Base-by-base conservation (phyloP, 1,140 invertebrate species). In the Drosophila ironensis region DNA sequence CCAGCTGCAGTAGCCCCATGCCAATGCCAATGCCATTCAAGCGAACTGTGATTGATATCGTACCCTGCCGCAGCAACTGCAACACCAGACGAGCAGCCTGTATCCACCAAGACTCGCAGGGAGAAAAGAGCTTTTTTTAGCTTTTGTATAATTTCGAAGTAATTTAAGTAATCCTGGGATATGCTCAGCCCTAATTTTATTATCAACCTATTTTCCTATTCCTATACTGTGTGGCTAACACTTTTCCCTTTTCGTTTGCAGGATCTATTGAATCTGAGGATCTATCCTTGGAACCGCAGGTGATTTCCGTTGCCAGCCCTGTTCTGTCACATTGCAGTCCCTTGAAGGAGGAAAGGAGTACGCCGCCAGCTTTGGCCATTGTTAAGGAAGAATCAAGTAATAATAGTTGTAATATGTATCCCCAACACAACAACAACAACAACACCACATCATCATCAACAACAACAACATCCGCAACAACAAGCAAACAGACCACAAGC, bases 241-340 rank as follows among this genome's bases (percentile, higher is more conserved):
- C 0, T 17, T 8, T 6, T 47, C 0, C n/a, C 9, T 40, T 7
- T 12, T 12, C 3, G 0, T 28, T 48, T 81, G 92, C 93, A 96
- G 95, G 95, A 91, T 93, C 93, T 57, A 92, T 96, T 90, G 93
- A 95, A 72, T 93, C 94, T 30, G 94, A 95, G 86, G 95, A 96
- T 86, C 90, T 96, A 17, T 94, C 94, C 1, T 90, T 95, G 82
- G 94, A 93, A 52, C 92, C 92, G 33, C 84, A 91, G 64, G 60
- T 82, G 19, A 40, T 82, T 8, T 82, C 88, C 69, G 76, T 92
- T 80, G 69, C 91, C 66, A 90, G 82, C 88, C 88, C 81, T 45
- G 90, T 75, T 75, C 78, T 93, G 84, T 86, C 80, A n/a, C 73
- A 72, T 38, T 90, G 92, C 73, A 92, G 91, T 72, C 92, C 92